Evolutionary conservation across 2,888 invertebrate species (phyloP).

Genomic region (Dexiosoma caninum): DNA sequence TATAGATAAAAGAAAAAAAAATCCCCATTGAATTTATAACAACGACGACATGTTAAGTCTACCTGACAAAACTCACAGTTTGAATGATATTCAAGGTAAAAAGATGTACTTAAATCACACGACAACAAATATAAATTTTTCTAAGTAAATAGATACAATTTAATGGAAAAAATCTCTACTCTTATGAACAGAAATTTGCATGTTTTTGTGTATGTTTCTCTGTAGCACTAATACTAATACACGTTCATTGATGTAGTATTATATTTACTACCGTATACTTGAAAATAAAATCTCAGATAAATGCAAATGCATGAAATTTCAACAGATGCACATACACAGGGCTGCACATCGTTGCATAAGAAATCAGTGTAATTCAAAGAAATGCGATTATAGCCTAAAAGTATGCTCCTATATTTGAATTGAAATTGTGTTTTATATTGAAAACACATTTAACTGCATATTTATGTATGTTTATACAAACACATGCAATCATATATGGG

Average conservation of each 20-base stretch:
- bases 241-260: constrained; percentile 31
- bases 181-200: not conserved
- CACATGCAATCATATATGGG: not conserved
- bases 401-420: constrained; percentile 32
- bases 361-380: constrained; percentile 34
- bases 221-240: not conserved
- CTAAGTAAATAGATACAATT: not conserved
- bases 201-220: not conserved
- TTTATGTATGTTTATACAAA: not conserved
- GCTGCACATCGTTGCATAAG: not conserved
- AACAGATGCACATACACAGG: not conserved
- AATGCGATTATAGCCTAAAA: constrained; percentile 41
- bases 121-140: constrained; percentile 29
- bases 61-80: constrained; percentile 30
- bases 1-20: not conserved
- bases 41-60: constrained; percentile 29
- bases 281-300: not conserved
- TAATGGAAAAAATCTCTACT: constrained; percentile 7
- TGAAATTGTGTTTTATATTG: constrained; percentile 29
- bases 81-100: constrained; percentile 26
- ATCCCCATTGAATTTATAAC: constrained; percentile 16
- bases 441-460: not conserved
- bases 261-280: too few relatives aligned
- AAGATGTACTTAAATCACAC: constrained; percentile 34
- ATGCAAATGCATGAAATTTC: not conserved